Base-by-base conservation (phyloP, 2,113 vertebrate genomes). In the Chaetops frenatus region DNA sequence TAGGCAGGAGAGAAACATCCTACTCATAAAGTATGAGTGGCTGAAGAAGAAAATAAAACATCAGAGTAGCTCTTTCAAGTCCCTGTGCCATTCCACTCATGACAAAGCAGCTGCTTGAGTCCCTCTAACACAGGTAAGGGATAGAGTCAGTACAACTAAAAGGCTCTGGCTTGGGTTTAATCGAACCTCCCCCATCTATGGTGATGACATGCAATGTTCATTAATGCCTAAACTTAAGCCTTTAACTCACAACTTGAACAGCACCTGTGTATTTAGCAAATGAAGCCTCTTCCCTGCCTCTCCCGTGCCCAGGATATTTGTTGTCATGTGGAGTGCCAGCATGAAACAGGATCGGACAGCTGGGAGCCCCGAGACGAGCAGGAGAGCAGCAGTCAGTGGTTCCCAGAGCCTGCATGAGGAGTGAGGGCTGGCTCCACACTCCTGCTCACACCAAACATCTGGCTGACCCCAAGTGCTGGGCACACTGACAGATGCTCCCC, bases 301-400 rank as follows among this genome's bases (percentile, higher is more conserved):
- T 25, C 4, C 35, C 25, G 40, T 27, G 17, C 71, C 50, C 61
- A 31, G 47, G 19, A 29, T 27, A 74, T 38, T 73, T 81, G 83
- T 15, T 47, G 29, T 69, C 45, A 47, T 31, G 33, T 45, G 57
- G 38, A 83, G 19, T 8, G 57, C 72, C 57, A 58, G 53, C 53
- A 29, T 12, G 38, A 86, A 66, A 58, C 1, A 2, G 1, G 1
- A 31, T 24, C 0, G 0, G 77, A 58, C 72, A 83, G 67, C 58
- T 72, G 2, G 0, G 48, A 61, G 62, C 17, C 44, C 24, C 0
- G 0, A 21, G 44, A 56, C 35, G 17, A 62, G 44, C 9, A 45
- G 64, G 24, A 45, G 17, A 74, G 71, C 27, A 42, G 61, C 65
- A 78, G 36, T 0, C 1, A 60, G 28, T 0, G 15, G 25, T 51